Evolutionary conservation across 2,113 vertebrate genomes (phyloP).

Genomic region (Chloebia gouldiae): DNA sequence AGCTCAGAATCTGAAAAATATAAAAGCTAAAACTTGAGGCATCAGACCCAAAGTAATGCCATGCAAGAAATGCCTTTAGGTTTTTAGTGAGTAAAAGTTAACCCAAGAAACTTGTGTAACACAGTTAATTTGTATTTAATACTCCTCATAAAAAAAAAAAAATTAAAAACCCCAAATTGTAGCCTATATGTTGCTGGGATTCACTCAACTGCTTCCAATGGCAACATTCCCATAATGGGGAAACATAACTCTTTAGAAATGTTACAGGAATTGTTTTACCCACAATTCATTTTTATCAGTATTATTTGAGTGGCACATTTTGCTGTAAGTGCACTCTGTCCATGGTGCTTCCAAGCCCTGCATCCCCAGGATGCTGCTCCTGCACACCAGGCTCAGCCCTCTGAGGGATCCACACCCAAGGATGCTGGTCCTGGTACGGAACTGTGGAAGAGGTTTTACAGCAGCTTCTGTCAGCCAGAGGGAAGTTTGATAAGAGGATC

Average conservation of each 20-base stretch:
- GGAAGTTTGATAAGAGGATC: neutral
- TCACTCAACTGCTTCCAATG: neutral
- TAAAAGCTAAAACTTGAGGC: neutral
- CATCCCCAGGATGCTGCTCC: rapidly evolving
- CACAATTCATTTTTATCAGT: neutral
- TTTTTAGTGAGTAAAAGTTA: neutral
- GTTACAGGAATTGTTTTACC: neutral
- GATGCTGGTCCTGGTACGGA: neutral
- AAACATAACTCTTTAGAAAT: neutral
- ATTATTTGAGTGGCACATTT: neutral
- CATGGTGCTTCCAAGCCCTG: neutral
- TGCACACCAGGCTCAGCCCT: neutral
- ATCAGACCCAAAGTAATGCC: neutral
- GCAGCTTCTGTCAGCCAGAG: neutral
- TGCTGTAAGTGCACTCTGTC: neutral
- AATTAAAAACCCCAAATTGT: rapidly evolving
- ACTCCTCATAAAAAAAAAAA: too few species aligned
- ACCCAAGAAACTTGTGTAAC: neutral
- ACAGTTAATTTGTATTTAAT: neutral
- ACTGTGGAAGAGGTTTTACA: neutral
- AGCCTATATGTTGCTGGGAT: neutral
- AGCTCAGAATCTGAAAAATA: neutral
- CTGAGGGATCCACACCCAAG: rapidly evolving
- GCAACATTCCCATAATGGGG: too few species aligned
- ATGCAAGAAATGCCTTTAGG: neutral